phyloP scores from a whole-genome alignment of 2,888 invertebrate genomes.

The Acleris sparsana region DNA sequence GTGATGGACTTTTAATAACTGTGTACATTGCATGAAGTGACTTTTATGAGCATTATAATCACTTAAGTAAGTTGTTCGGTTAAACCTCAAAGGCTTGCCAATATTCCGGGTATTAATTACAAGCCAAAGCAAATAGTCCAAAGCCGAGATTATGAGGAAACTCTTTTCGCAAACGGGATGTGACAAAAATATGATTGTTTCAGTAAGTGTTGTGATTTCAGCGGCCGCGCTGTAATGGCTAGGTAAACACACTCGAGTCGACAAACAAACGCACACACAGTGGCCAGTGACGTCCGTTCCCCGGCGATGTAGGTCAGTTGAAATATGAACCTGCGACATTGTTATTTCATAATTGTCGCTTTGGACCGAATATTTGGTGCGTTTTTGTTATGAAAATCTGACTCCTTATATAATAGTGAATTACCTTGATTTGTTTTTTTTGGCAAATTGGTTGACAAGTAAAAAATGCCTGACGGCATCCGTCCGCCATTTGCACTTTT shows the following conservation, averaged over 20 bases:
- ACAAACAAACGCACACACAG: slow-evolving; percentile 59
- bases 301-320: slow-evolving; percentile 51
- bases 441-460: too few relatives aligned
- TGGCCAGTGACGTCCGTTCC: slow-evolving; percentile 49
- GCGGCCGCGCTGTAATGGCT: slow-evolving; percentile 70
- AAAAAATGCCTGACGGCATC: too few relatives aligned
- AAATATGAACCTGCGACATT: slow-evolving; percentile 43
- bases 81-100: neutral
- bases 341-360: slow-evolving; percentile 2
- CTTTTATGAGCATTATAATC: neutral
- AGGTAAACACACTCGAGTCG: slow-evolving; percentile 66
- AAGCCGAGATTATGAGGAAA: too few relatives aligned
- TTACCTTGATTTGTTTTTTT: too few relatives aligned
- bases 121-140: too few relatives aligned
- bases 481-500: too few relatives aligned
- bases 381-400: too few relatives aligned
- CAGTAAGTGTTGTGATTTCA: slow-evolving; percentile 44
- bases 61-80: neutral
- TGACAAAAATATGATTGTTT: slow-evolving; percentile 34
- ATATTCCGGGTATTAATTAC: neutral
- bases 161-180: too few relatives aligned
- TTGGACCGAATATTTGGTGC: too few relatives aligned
- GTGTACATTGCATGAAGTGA: slow-evolving; percentile 16
- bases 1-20: slow-evolving; percentile 27
- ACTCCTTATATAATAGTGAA: too few relatives aligned